A percentile compares a stretch with the other conserved stretches of the same genome.
phyloP scores from a whole-genome alignment of 2,113 vertebrate genomes.

The Tichodroma muraria region DNA sequence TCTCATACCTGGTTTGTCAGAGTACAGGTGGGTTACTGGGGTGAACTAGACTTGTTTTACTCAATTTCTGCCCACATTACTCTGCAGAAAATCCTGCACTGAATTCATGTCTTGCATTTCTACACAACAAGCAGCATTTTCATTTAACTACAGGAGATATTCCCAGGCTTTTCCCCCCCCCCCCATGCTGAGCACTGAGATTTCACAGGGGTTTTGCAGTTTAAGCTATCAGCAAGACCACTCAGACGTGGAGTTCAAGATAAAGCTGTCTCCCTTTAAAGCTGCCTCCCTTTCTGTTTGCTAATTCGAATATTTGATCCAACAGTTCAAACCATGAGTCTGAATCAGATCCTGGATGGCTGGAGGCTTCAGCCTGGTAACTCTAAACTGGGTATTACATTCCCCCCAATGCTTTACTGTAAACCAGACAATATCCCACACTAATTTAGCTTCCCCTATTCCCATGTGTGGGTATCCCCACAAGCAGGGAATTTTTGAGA shows the following conservation, averaged over 20 bases:
- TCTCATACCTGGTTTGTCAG: constrained; percentile 84
- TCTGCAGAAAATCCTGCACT: neutral
- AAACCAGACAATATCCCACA: neutral
- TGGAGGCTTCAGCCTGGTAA: neutral
- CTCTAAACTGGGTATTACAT: neutral
- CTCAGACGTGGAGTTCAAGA: neutral
- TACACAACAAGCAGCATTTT: neutral
- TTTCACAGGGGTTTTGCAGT: neutral
- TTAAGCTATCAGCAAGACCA: neutral
- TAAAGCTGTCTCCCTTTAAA: neutral
- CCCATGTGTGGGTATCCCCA: neutral
- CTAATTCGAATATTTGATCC: neutral
- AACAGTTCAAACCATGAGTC: neutral
- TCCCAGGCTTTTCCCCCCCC: neutral
- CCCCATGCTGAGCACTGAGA: neutral
- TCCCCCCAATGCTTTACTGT: neutral
- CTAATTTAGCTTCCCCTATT: neutral
- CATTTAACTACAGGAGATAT: neutral
- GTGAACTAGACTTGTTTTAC: neutral
- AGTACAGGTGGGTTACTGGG: neutral
- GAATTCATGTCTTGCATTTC: neutral
- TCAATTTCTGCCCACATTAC: neutral
- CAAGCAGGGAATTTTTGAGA: neutral
- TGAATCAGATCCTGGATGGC: neutral
- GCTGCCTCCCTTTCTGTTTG: neutral